Base-by-base conservation (phyloP, 2,113 vertebrate species). In the Apteryx owenii region DNA sequence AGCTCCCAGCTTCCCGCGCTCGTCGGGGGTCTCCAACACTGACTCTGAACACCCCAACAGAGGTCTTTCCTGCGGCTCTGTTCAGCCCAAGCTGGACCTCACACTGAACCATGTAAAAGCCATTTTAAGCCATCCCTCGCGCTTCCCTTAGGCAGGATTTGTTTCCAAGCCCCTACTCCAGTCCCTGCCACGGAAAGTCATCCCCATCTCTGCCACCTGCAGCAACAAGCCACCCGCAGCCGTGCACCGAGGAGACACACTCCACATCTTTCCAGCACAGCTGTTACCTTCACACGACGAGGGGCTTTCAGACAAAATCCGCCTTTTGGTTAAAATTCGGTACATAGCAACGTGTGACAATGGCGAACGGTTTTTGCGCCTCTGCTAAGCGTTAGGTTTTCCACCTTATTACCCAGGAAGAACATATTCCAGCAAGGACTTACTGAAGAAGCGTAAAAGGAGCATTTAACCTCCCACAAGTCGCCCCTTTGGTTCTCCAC, bases 281-380 rank as follows among this genome's bases (percentile, higher is more conserved):
- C 62, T 15, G 46, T 9, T 54, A 12, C 12, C 46, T 70, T 40
- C 33, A 9, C 38, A 19, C 8, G 26, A 51, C 0, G 2, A 61
- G 19, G 9, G 40, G 14, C 3, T 90, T 84, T 48, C 56, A 64
- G 56, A 3, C 48, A 58, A 84, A 78, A 25, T 40, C 1, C 8
- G 54, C 54, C 48, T 64, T 62, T 9, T 28, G 1, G 40, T 23
- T 31, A 13, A 25, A 58, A 50, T 36, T 25, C n/a, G 5, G 23
- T 6, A 40, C 9, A 0, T 2, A 58, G 58, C n/a, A 21, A 56
- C 0, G 5, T 3, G 50, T 17, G 65, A 71, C 2, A 1, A 56
- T 1, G 31, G 26, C 26, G 26, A 71, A 50, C 10, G 9, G 54
- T 9, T 72, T 26, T 28, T 2, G 18, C 2, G 33, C 26, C 21